These are phyloP conservation scores for Pimpla rufipes DNA, from an alignment of 2,888 invertebrate species.

Conservation along the genomic window DNA sequence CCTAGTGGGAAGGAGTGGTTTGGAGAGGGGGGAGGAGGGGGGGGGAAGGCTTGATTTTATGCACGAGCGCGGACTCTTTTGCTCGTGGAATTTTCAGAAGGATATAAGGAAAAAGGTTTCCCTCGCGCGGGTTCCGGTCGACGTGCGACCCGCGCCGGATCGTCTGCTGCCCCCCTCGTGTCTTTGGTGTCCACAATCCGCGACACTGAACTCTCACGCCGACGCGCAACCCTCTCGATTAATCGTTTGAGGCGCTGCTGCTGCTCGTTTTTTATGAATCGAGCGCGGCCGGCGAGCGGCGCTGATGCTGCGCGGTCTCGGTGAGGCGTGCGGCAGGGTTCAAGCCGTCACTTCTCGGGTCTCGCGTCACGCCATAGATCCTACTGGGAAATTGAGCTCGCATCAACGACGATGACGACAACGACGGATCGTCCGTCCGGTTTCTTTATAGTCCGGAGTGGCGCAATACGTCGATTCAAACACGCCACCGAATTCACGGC, in stretches of 20 bases:
- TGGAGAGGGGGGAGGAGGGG: neutral
- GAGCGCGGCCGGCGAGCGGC: too few relatives aligned
- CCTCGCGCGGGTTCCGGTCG: conserved; percentile 12
- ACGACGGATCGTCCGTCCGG: neutral
- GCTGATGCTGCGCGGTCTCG: neutral
- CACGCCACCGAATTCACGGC: neutral
- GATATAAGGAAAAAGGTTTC: neutral
- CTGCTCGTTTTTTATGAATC: neutral
- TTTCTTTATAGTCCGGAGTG: neutral
- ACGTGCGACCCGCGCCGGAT: neutral
- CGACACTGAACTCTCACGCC: neutral
- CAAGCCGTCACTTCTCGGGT: too few relatives aligned
- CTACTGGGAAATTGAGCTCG: conserved; percentile 15
- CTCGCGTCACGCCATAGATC: neutral
- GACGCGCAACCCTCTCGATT: neutral
- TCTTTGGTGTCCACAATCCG: conserved; percentile 1
- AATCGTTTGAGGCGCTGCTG: conserved; percentile 8
- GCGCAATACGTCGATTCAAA: neutral
- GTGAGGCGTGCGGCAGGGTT: neutral
- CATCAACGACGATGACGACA: conserved; percentile 21
- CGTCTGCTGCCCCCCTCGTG: neutral
- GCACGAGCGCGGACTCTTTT: conserved; percentile 11
- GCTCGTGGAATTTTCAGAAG: neutral
- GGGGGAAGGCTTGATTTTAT: conserved; percentile 19
- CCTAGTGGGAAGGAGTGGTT: too few relatives aligned